A percentile compares a stretch with the other conserved stretches of the same genome.
phyloP scores from a whole-genome alignment of 1,140 invertebrate species.

The Platorchestia sp. region DNA sequence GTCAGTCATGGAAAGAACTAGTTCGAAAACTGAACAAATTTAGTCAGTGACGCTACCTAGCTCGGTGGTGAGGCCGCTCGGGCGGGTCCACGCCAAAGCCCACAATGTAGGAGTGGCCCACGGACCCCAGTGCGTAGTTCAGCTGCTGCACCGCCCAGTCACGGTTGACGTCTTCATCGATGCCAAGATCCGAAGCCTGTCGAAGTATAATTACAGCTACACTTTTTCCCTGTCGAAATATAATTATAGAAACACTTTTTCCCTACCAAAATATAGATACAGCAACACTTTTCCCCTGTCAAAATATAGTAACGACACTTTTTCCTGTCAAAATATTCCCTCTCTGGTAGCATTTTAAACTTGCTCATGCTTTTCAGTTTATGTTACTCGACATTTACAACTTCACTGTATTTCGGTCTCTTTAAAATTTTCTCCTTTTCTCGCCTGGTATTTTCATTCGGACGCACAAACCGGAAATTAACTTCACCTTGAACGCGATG shows the following conservation, averaged over 20 bases:
- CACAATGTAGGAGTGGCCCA: constrained; percentile 77
- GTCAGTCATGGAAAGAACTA: background rate
- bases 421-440: no score
- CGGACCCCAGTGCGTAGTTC: constrained; percentile 77
- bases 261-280: no score
- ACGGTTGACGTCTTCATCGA: constrained; percentile 68
- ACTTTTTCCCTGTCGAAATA: no score
- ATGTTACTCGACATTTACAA: no score
- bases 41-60: background rate
- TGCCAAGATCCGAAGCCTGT: constrained; percentile 72
- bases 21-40: background rate
- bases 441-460: background rate
- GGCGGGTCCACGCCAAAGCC: constrained; percentile 75
- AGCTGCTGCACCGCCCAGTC: constrained; percentile 78
- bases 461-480: background rate
- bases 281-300: no score
- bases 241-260: no score
- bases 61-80: constrained; percentile 60
- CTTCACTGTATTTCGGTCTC: no score
- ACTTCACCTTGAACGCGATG: constrained; percentile 37
- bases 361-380: no score
- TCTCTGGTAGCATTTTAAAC: no score
- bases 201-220: background rate
- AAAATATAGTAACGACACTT: no score
- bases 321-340: no score